Conservation (phyloP, 2,113 vertebrate genomes). For the Caloenas nicobarica region DNA sequence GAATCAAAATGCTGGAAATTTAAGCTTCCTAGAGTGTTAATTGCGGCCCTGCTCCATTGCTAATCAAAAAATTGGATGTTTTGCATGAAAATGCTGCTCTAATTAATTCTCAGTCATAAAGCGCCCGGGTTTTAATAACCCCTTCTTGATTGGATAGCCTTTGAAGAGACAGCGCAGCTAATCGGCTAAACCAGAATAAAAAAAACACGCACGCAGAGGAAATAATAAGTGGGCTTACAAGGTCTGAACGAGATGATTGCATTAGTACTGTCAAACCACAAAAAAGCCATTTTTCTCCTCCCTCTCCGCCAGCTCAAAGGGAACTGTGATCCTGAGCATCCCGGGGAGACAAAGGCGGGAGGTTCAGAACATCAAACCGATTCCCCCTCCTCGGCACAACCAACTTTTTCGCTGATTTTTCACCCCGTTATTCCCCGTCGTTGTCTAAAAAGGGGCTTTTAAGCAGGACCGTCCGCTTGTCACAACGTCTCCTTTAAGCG, state of each 20-base stretch:
- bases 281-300: background rate
- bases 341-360: constrained; percentile 5
- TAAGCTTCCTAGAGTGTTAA: constrained; percentile 83
- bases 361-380: background rate
- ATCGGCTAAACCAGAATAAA: constrained; percentile 70
- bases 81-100: constrained; percentile 86
- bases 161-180: constrained; percentile 77
- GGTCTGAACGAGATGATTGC: constrained; percentile 55
- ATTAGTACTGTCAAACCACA: constrained; percentile 39
- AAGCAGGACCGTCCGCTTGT: constrained; percentile 22
- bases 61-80: constrained; percentile 89
- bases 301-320: background rate
- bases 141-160: constrained; percentile 82
- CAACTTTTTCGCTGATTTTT: background rate
- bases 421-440: background rate
- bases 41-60: constrained; percentile 79
- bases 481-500: constrained; percentile 45
- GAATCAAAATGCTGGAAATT: constrained; percentile 82
- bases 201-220: constrained; percentile 66
- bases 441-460: background rate
- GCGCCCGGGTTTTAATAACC: constrained; percentile 81
- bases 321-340: background rate
- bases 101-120: constrained; percentile 89
- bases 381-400: background rate
- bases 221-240: constrained; percentile 73